Evolutionary conservation across 2,113 vertebrate species (phyloP), one percentile per base, ranked within the genome.

Genomic region (Antennarius striatus): DNA sequence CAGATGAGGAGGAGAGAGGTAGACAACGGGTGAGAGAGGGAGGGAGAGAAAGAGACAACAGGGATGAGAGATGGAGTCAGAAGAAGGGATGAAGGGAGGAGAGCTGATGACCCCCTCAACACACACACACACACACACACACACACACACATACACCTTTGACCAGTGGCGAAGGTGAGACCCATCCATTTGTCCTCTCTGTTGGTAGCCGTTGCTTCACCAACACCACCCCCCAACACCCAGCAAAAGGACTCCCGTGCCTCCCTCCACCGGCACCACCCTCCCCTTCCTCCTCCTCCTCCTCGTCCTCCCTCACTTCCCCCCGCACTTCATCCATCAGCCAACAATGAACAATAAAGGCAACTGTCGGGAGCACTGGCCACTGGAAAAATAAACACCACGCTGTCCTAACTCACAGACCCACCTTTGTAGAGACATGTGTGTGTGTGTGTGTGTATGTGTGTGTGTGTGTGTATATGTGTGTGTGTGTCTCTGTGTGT

Each of bases 281-380:
- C 61, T 5, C 63, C 80, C 83, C 49, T 85, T 87, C 87, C 86
- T 82, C 81, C 40, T 22, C 66, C 10, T 39, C 57, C 45, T 15
- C 51, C 3, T 47, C 61, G 79, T 86, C 74, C 42, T 57, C 71
- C 66, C 52, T 47, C 32, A 64, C 79, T 68, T 58, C 80, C 69
- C 63, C 67, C 67, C 17, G 14, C 63, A 47, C 73, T 79, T 80
- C 73, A 62, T 90, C 90, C 89, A 91, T 92, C 88, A 92, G 84
- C 78, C 91, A 94, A 97, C 95, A 97, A 97, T 95, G 93, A 93
- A 92, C 88, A 94, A 94, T 96, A 94, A 95, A 92, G 91, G 93
- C 91, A 93, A 94, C 93, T 96, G 95, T 95, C 93, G 92, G 75
- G 83, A 92, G 88, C 90, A 81, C 90, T 92, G 83, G 85, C 91